Evolutionary conservation across 2,113 vertebrate species (phyloP), one percentile per base, ranked within the genome.

Genomic region (Aleadryas rufinucha): DNA sequence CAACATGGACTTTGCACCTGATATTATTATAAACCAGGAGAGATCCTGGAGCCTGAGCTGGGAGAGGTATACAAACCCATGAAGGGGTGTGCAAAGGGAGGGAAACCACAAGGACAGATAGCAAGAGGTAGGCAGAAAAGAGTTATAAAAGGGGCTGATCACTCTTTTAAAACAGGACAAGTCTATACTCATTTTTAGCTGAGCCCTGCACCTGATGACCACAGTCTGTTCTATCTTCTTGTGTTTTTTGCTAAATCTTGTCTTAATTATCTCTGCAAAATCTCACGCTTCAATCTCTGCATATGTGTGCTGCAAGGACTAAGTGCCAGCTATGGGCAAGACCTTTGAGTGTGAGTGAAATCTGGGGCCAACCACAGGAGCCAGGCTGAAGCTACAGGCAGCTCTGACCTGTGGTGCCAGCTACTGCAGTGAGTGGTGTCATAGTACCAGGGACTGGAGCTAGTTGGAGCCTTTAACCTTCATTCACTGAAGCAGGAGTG

Each of bases 111-210:
- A 69, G 33, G 26, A 66, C 13, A 70, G 63, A 72, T 12, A 45
- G 37, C 21, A 42, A 20, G 15, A 82, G 4, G 2, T 10, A 42
- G 17, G 26, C 23, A 92, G n/a, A 68, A 77, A 71, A 45, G 4
- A 16, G 4, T 5, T 72, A 22, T 35, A 52, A 87, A 75, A 71
- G 11, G 6, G 10, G 2, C 7, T 52, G 9, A 22, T 52, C 1
- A 3, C 0, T 31, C 11, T 50, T 1, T 41, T 41, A 35, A 64
- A 68, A 44, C 6, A 54, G 14, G 20, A 7, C 2, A 22, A 42
- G 27, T 60, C 16, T 3, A 0, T 71, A 37, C 0, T 2, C 2
- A n/a, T 70, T 24, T 42, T 33, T 91, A 18, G 4, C 13, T 54
- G 11, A 68, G 23, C 13, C 5, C 15, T 64, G 6, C 0, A 4